Percentiles rank a stretch among this genome's conserved stretches.
Conservation (phyloP, 2,888 invertebrate species). For the Oligia strigilis region DNA sequence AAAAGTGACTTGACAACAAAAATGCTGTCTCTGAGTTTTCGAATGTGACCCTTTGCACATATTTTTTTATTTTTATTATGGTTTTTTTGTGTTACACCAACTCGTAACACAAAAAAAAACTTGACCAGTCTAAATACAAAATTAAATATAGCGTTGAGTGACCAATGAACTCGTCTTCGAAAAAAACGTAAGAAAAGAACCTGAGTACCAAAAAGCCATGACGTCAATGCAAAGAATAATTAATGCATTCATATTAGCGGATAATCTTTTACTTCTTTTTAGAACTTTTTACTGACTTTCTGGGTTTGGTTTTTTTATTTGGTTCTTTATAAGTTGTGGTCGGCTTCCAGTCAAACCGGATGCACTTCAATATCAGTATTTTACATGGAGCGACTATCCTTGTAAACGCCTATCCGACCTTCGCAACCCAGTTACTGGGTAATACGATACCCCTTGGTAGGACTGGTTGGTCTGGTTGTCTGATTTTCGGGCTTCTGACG, state of each 20-base stretch:
- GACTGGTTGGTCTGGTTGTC: no score
- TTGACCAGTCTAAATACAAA: neutral
- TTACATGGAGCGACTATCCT: neutral
- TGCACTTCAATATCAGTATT: no score
- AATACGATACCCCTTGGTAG: neutral
- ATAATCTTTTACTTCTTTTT: neutral
- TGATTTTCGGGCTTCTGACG: neutral
- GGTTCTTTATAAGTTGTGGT: no score
- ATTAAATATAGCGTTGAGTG: neutral
- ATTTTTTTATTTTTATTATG: neutral
- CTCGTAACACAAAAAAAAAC: neutral
- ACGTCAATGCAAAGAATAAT: conserved; percentile 20
- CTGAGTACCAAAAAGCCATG: neutral
- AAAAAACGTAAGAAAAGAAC: conserved; percentile 5
- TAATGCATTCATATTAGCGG: neutral
- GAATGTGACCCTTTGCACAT: neutral
- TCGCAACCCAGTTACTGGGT: neutral
- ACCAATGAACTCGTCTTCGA: conserved; percentile 30
- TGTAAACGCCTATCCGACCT: neutral
- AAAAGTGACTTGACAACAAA: neutral
- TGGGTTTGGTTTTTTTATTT: no score
- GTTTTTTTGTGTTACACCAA: rapidly evolving
- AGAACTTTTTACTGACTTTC: conserved; percentile 1
- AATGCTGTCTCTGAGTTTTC: neutral
- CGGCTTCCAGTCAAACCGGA: no score